These are phyloP conservation scores for Sphaerodactylus townsendi DNA, from an alignment of 2,113 vertebrate species.

Conservation along the genomic window DNA sequence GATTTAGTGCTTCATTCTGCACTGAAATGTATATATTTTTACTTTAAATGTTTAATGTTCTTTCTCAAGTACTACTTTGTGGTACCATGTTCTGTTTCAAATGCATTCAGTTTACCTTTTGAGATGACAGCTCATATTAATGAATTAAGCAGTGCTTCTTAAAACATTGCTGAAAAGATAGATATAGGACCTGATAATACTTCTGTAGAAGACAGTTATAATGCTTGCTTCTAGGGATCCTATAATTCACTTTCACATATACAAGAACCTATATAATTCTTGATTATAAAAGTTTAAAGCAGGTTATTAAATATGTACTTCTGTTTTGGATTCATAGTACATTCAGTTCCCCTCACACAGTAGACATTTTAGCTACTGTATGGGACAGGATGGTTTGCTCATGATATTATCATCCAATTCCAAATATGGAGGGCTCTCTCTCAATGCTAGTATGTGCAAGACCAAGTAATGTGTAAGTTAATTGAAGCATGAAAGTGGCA, in stretches of 20 bases:
- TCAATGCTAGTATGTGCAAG: neutral
- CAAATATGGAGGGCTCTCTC: neutral
- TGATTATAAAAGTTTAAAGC: neutral
- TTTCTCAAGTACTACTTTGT: constrained; percentile 55
- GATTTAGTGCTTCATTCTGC: constrained; percentile 52
- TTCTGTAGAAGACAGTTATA: neutral
- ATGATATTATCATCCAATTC: neutral
- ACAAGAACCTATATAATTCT: neutral
- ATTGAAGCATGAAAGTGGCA: neutral
- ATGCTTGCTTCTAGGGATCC: constrained; percentile 1
- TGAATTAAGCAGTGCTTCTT: constrained; percentile 48
- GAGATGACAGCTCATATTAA: constrained; percentile 42
- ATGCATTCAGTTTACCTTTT: constrained; percentile 35
- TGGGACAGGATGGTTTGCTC: neutral
- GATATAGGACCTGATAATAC: constrained; percentile 11
- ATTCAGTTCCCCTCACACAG: neutral
- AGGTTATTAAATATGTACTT: constrained; percentile 3
- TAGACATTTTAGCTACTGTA: neutral
- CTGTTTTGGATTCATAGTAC: neutral
- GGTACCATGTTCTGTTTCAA: constrained; percentile 43
- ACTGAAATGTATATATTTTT: constrained; percentile 57
- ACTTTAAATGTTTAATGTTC: constrained; percentile 53
- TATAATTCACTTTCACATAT: constrained; percentile 27
- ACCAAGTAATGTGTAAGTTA: neutral
- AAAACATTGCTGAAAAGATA: neutral